Base-by-base conservation (phyloP, 2,113 vertebrate genomes). In the Callaeas wilsoni region DNA sequence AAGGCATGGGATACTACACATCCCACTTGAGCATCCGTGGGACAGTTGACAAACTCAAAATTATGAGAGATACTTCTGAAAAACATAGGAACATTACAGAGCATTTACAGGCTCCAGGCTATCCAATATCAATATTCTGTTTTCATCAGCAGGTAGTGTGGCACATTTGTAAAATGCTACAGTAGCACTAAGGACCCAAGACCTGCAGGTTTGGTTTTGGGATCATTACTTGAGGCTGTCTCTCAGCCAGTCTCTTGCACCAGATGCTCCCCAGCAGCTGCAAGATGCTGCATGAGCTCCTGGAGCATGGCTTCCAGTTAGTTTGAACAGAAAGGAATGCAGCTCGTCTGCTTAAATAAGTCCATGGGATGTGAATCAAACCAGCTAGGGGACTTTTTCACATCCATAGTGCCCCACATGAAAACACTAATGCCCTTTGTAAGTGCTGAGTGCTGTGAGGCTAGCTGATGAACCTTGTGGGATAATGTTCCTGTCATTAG, bases 341-440 rank as follows among this genome's bases (percentile, higher is more conserved):
- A 27, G 6, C 5, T 55, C 10, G 0, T 33, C 19, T 41, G 12
- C 9, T 67, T 75, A 63, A 56, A 47, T 46, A 46, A 46, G 13
- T 55, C 20, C 21, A 12, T 17, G 9, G 14, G 11, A 22, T 53
- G 15, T 57, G 39, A 75, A 46, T 18, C 37, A 77, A 69, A 64
- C 15, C 20, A 78, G 5, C 10, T 23, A 14, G 10, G 21, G 12
- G 17, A 55, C 20, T 16, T 74, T 56, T 74, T 65, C 41, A 47
- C 0, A 0, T 21, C 12, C 2, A 1, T 6, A 27, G 23, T 17
- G 22, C 47, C 53, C 12, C 42, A 75, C 20, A 5, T 53, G 37
- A 59, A 90, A 82, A 82, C 1, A 1, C 10, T 46, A 3, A 27
- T 11, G 17, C 6, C 12, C 19, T 33, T 69, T 73, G 39, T 32